Base-by-base conservation (phyloP, 2,797 vertebrate genomes). In the Mormyrops attenuatus region DNA sequence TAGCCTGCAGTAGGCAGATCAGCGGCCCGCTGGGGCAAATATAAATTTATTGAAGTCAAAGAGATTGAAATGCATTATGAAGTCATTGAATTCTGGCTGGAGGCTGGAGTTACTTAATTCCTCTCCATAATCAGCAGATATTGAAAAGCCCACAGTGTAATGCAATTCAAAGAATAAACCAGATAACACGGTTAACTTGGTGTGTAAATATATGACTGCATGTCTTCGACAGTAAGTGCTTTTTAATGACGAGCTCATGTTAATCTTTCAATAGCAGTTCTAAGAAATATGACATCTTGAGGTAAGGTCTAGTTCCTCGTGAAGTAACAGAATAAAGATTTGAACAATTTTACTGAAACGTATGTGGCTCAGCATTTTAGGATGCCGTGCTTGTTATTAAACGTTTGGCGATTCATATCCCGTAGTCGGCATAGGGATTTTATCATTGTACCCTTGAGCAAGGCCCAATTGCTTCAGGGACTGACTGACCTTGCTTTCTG, bases 61-160 rank as follows among this genome's bases (percentile, higher is more conserved):
- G 60, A 88, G 89, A 93, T 92, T 92, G 90, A 94, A 93, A 92
- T 90, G 91, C 87, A 91, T 94, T 91, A 92, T 93, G 93, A 30
- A 92, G 89, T 90, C 89, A 87, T 92, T 92, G 66, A 92, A 92
- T 93, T 93, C 73, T 93, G 91, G 91, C 87, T 91, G 88, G 13
- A 90, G 93, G 89, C 88, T 90, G 60, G 69, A 92, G 92, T 93
- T 89, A 91, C 91, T 92, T 93, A 90, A 92, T 69, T 91, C 92
- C 88, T 90, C 7, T 90, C 52, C 92, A 90, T 92, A 94, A 94
- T 93, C 95, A 93, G 90, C 49, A 77, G 44, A 91, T 87, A 93
- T 90, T 92, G 88, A 92, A 93, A 93, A 94, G 82, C 87, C 20
- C 82, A 92, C 41, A 91, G 53, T 91, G 73, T 57, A 93, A 91